Percentiles rank a stretch among this genome's conserved stretches.
phyloP scores from a whole-genome alignment of 1,140 invertebrate genomes.

The Musca vetustissima region DNA sequence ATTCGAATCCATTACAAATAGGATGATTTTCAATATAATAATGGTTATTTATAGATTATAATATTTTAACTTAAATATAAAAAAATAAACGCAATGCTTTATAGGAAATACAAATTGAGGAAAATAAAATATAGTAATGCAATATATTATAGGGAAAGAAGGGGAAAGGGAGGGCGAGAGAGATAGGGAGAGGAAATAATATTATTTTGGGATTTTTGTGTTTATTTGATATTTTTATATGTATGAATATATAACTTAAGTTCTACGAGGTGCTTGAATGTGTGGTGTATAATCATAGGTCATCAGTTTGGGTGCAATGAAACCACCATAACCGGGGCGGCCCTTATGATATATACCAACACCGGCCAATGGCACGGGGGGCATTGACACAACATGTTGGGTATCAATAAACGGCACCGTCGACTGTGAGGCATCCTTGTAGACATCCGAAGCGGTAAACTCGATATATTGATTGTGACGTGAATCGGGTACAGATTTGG shows the following conservation, averaged over 20 bases:
- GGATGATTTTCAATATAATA: too few species aligned
- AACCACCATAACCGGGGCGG: conserved; percentile 71
- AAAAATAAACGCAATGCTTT: too few species aligned
- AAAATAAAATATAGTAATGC: background rate
- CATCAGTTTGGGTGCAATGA: conserved; percentile 72
- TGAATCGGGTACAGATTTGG: conserved; percentile 67
- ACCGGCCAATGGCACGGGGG: conserved; percentile 63
- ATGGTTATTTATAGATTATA: too few species aligned
- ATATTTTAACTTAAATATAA: too few species aligned
- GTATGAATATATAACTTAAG: conserved; percentile 9
- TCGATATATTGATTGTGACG: conserved; percentile 73
- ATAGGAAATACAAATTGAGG: background rate
- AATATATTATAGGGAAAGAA: background rate
- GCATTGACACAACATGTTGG: conserved; percentile 68
- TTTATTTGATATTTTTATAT: too few species aligned
- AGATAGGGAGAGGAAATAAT: background rate
- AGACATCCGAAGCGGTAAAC: conserved; percentile 73
- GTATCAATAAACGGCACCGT: conserved; percentile 83
- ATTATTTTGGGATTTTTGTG: background rate
- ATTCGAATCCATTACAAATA: too few species aligned
- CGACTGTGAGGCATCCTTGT: conserved; percentile 80
- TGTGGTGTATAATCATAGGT: conserved; percentile 73
- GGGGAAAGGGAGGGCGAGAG: too few species aligned
- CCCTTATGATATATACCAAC: conserved; percentile 81
- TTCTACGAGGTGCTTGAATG: conserved; percentile 54